Conservation (phyloP, 2,888 invertebrate species). For the Laothoe populi region DNA sequence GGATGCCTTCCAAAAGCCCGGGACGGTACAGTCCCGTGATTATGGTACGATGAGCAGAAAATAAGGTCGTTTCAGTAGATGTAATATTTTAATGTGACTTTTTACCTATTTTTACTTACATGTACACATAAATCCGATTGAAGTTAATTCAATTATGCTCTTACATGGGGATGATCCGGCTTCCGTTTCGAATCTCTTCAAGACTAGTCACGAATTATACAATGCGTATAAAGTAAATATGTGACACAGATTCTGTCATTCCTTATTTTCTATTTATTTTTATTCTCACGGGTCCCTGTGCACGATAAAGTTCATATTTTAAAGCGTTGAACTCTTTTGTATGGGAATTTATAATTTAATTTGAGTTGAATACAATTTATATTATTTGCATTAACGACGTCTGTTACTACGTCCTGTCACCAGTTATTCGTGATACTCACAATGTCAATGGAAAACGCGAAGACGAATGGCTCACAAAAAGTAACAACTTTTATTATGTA, state of each 20-base stretch:
- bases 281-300: slow-evolving; percentile 5
- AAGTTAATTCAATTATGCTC: slow-evolving; percentile 17
- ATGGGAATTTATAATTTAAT: slow-evolving; percentile 46
- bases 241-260: neutral
- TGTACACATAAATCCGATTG: slow-evolving; percentile 18
- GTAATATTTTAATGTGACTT: slow-evolving; percentile 20
- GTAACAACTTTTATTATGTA: neutral
- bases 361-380: slow-evolving; percentile 30
- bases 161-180: slow-evolving; percentile 22
- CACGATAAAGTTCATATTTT: slow-evolving; percentile 28
- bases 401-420: slow-evolving; percentile 14
- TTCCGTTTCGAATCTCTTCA: slow-evolving; percentile 20
- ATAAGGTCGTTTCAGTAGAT: slow-evolving; percentile 1
- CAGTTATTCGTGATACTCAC: neutral
- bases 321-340: slow-evolving; percentile 77
- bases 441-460: slow-evolving; percentile 8
- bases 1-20: no score
- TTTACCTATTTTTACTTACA: no score
- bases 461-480: neutral
- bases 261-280: neutral
- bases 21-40: no score
- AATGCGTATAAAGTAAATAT: slow-evolving; percentile 7
- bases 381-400: slow-evolving; percentile 23
- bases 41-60: no score
- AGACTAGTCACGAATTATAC: slow-evolving; percentile 14